These are phyloP conservation scores for Nomada hirtipes DNA, from an alignment of 2,888 invertebrate genomes.

Conservation along the genomic window DNA sequence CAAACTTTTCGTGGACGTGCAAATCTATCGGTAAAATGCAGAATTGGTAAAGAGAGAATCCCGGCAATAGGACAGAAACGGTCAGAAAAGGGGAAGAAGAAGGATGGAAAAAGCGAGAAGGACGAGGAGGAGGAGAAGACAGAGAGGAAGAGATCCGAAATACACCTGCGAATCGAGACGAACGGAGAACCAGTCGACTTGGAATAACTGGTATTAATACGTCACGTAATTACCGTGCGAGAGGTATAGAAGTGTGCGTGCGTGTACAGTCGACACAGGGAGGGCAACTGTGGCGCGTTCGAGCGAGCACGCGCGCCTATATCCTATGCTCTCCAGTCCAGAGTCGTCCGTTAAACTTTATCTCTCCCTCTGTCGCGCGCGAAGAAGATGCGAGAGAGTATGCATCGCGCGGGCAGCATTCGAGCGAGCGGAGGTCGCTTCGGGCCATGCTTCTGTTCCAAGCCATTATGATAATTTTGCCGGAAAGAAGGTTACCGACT, in stretches of 20 bases:
- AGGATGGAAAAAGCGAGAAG: too few species aligned
- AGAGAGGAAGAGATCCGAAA: slow-evolving; percentile 68
- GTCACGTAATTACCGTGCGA: slow-evolving; percentile 81
- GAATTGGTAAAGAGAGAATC: too few species aligned
- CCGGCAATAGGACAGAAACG: background rate
- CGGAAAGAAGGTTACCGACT: slow-evolving; percentile 81
- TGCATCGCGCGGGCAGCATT: slow-evolving; percentile 64
- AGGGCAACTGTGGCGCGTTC: slow-evolving; percentile 44
- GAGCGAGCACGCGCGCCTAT: slow-evolving; percentile 37
- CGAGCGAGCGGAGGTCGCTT: slow-evolving; percentile 73
- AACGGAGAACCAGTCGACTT: slow-evolving; percentile 78
- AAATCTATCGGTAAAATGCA: background rate
- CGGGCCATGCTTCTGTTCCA: slow-evolving; percentile 82
- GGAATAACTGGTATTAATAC: slow-evolving; percentile 83
- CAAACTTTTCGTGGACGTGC: slow-evolving; percentile 21
- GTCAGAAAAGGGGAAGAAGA: background rate
- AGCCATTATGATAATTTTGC: slow-evolving; percentile 83
- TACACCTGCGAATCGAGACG: slow-evolving; percentile 80
- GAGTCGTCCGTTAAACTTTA: slow-evolving; percentile 38
- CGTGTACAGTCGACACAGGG: slow-evolving; percentile 56
- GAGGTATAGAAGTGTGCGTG: slow-evolving; percentile 65
- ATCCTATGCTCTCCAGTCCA: background rate
- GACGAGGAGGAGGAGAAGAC: slow-evolving; percentile 5
- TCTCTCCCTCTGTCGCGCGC: slow-evolving; percentile 48
- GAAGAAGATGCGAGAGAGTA: slow-evolving; percentile 61